Base-by-base conservation (phyloP, 2,888 invertebrate species). In the Drosophila subquinaria region DNA sequence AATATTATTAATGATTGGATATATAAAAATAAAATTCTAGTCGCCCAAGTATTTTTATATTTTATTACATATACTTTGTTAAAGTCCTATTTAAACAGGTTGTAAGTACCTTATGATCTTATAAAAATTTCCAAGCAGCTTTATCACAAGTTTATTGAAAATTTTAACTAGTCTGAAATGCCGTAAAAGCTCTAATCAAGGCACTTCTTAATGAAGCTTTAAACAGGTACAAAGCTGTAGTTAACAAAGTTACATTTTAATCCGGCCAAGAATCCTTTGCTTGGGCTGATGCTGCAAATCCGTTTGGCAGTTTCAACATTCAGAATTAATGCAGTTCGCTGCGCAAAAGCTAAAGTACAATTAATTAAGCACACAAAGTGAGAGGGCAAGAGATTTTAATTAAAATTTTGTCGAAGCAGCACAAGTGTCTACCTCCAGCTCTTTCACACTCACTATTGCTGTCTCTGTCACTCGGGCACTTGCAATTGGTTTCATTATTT, bases 401-500 rank as follows among this genome's bases (percentile, higher is more conserved):
- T 83, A 83, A 72, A 88, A 82, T 88, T 78, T 79, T 79, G 83
- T 77, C 69, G 83, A 85, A 86, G 80, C 80, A 69, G 80, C 82
- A 79, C 50, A 85, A 82, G 86, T 70, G 60, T 30, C 6, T 10
- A 36, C 48, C 42, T 17, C 15, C 23, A 50, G 35, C 20, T 20
- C 52, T 9, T 33, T 13, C 36, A n/a, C 5, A 9, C 10, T 15
- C 60, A 38, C n/a, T 15, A 43, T 15, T 59, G 3, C 38, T 30
- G 23, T 17, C 51, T 27, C 50, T 48, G 13, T 30, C 57, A 62
- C 64, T 66, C 48, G 60, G 13, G 36, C 40, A 52, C 35, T 50
- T 62, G 68, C 75, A 81, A 61, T 82, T 82, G 79, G 66, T 76
- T 81, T 79, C 79, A 79, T 82, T 82, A 86, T 85, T 82, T 85